Evolutionary conservation across 1,140 invertebrate genomes (phyloP).

Genomic region (Paraescarpia echinospica): DNA sequence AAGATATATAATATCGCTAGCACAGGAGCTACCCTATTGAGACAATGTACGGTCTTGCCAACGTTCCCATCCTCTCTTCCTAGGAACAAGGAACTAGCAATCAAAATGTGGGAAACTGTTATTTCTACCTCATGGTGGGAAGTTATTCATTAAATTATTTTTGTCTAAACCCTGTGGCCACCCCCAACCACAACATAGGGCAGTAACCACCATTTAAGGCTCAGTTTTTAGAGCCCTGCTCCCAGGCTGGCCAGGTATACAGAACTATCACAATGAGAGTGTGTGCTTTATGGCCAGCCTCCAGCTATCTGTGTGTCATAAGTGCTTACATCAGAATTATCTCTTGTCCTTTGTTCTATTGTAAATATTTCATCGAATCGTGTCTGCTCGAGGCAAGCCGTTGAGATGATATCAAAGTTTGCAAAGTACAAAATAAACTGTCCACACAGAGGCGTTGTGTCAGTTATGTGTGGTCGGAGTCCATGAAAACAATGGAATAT

Average conservation of each 20-base stretch:
- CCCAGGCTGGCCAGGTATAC: too few relatives aligned
- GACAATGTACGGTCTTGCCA: too few relatives aligned
- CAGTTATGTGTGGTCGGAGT: background rate
- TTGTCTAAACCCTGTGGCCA: background rate
- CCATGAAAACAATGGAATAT: background rate
- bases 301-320: background rate
- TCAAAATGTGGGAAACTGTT: background rate
- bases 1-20: too few relatives aligned
- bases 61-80: background rate
- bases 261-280: background rate
- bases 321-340: background rate
- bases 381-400: background rate
- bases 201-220: background rate
- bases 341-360: background rate
- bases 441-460: background rate
- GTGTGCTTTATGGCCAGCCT: background rate
- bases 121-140: background rate
- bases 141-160: background rate
- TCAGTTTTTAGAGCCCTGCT: background rate
- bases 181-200: background rate
- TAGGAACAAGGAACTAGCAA: too few relatives aligned
- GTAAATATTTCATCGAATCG: background rate
- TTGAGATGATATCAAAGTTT: background rate
- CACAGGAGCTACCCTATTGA: too few relatives aligned
- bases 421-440: background rate